phyloP scores from a whole-genome alignment of 1,140 invertebrate genomes.

The Grapholita molesta region DNA sequence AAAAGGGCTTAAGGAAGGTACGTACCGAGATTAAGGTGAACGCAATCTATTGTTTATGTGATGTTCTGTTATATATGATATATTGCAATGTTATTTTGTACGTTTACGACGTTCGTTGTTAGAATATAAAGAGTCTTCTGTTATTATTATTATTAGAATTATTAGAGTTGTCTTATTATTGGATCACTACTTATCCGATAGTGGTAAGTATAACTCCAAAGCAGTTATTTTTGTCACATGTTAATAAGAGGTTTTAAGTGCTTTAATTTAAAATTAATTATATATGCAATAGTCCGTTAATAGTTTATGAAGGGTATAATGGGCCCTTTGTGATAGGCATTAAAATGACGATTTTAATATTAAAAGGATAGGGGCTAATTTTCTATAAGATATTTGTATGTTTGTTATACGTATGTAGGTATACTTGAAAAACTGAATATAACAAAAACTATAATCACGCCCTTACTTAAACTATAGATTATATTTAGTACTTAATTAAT shows the following conservation, averaged over 20 bases:
- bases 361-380: too few relatives aligned
- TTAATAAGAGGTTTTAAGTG: not conserved
- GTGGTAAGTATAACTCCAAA: too few relatives aligned
- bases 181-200: too few relatives aligned
- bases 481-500: not conserved
- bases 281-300: not conserved
- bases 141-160: too few relatives aligned
- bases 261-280: not conserved
- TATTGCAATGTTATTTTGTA: not conserved
- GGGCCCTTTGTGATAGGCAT: not conserved
- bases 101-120: too few relatives aligned
- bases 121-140: too few relatives aligned
- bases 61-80: too few relatives aligned
- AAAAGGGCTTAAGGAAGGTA: slow-evolving; percentile 54
- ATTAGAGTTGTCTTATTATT: too few relatives aligned
- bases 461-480: not conserved
- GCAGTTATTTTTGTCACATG: not conserved
- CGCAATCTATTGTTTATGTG: slow-evolving; percentile 2
- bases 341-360: too few relatives aligned
- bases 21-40: slow-evolving; percentile 40
- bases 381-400: too few relatives aligned
- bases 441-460: not conserved
- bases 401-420: too few relatives aligned
- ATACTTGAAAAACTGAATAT: too few relatives aligned
- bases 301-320: not conserved